Evolutionary conservation across 2,113 vertebrate genomes (phyloP).

Genomic region (Cheirogaleus medius): DNA sequence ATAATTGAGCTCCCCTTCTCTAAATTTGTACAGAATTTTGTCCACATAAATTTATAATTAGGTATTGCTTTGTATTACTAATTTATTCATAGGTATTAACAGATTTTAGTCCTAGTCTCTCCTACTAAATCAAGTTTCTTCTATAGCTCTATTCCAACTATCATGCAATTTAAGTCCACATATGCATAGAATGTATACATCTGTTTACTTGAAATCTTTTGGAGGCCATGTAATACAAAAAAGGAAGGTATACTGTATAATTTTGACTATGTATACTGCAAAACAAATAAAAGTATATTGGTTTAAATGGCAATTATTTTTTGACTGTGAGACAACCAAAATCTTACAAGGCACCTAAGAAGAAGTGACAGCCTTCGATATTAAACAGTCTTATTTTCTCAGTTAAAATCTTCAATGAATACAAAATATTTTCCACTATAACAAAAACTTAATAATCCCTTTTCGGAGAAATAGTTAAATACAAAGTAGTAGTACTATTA

Average conservation of each 20-base stretch:
- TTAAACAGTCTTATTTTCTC: not conserved
- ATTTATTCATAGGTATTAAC: not conserved
- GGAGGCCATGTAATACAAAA: not conserved
- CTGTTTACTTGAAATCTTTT: not conserved
- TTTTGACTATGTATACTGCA: not conserved
- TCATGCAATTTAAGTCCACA: not conserved
- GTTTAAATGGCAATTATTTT: not conserved
- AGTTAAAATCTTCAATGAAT: not conserved
- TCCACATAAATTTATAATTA: not conserved
- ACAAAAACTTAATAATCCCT: not conserved
- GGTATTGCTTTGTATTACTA: not conserved
- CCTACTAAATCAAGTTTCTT: not conserved
- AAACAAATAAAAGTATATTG: not conserved
- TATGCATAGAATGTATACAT: not conserved
- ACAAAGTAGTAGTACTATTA: not conserved
- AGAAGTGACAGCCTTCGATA: not conserved
- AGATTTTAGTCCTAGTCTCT: not conserved
- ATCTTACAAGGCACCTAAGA: not conserved
- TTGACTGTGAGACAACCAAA: not conserved
- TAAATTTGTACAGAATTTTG: not conserved
- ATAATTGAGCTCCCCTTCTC: not conserved
- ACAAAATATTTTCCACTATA: not conserved
- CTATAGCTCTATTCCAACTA: not conserved
- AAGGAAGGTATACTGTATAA: not conserved
- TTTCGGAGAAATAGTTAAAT: not conserved